A percentile compares a stretch with the other conserved stretches of the same genome.
phyloP scores from a whole-genome alignment of 2,797 vertebrate genomes.

The Atherinosoma microstoma region DNA sequence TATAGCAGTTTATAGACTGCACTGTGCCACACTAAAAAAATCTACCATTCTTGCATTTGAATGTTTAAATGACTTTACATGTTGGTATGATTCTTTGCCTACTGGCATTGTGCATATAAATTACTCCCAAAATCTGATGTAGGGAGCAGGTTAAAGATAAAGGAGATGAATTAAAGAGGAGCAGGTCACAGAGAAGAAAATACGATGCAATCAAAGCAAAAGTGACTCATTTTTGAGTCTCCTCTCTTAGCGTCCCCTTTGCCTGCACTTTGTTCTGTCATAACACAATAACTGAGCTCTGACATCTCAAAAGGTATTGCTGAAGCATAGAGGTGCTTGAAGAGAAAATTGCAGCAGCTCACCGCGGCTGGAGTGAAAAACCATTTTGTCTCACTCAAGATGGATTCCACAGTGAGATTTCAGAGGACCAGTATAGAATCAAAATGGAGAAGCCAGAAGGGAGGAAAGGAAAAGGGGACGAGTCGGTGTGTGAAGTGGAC shows the following conservation, averaged over 20 bases:
- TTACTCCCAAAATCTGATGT: slow-evolving; percentile 32
- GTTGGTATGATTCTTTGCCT: slow-evolving; percentile 24
- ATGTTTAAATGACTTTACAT: slow-evolving; percentile 18
- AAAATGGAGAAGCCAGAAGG: slow-evolving; percentile 81
- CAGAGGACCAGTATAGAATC: slow-evolving; percentile 78
- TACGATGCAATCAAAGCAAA: slow-evolving; percentile 61
- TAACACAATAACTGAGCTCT: slow-evolving; percentile 75
- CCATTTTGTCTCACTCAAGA: slow-evolving; percentile 82
- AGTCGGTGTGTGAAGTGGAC: slow-evolving; percentile 59
- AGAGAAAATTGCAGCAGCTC: slow-evolving; percentile 80
- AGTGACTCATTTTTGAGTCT: slow-evolving; percentile 61
- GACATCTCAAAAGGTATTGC: slow-evolving; percentile 79
- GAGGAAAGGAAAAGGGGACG: slow-evolving; percentile 62
- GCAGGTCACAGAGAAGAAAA: slow-evolving; percentile 37
- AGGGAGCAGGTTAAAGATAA: slow-evolving; percentile 50
- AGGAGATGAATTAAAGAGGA: slow-evolving; percentile 51
- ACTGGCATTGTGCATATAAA: slow-evolving; percentile 18
- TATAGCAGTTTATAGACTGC: slow-evolving; percentile 27
- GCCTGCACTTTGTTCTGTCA: slow-evolving; percentile 70
- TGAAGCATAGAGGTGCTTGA: slow-evolving; percentile 75
- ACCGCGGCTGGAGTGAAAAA: slow-evolving; percentile 78
- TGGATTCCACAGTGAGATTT: slow-evolving; percentile 82
- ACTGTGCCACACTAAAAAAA: neutral
- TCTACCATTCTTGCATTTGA: neutral
- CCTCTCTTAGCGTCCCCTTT: slow-evolving; percentile 53